Conservation (phyloP, 2,113 vertebrate genomes). For the Equus przewalskii region DNA sequence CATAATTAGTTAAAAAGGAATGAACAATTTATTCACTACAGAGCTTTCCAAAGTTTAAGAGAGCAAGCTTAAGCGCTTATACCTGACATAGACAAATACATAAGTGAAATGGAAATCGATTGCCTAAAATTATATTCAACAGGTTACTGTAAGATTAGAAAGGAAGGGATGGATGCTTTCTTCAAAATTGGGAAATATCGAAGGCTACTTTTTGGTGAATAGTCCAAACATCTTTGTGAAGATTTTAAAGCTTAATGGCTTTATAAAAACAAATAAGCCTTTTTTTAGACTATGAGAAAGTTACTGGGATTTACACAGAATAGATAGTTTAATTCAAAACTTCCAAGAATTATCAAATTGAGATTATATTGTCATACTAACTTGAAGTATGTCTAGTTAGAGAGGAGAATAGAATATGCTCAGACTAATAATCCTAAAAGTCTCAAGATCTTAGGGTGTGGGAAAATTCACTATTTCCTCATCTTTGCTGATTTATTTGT, state of each 20-base stretch:
- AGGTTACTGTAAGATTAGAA: neutral
- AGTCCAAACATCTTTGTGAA: neutral
- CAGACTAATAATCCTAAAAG: neutral
- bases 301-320: neutral
- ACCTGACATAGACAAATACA: neutral
- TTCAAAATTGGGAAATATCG: neutral
- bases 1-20: neutral
- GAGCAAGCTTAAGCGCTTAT: neutral
- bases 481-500: neutral
- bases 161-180: neutral
- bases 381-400: conserved; percentile 5
- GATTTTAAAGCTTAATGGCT: neutral
- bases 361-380: neutral
- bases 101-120: neutral
- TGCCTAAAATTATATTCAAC: neutral
- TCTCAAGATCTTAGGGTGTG: neutral
- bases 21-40: neutral
- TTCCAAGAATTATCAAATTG: neutral
- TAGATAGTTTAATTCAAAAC: neutral
- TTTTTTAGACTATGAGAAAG: neutral
- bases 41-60: neutral
- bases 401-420: neutral
- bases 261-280: neutral
- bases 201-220: neutral
- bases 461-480: neutral